phyloP scores from a whole-genome alignment of 1,140 invertebrate genomes.

The Hypothenemus hampei region DNA sequence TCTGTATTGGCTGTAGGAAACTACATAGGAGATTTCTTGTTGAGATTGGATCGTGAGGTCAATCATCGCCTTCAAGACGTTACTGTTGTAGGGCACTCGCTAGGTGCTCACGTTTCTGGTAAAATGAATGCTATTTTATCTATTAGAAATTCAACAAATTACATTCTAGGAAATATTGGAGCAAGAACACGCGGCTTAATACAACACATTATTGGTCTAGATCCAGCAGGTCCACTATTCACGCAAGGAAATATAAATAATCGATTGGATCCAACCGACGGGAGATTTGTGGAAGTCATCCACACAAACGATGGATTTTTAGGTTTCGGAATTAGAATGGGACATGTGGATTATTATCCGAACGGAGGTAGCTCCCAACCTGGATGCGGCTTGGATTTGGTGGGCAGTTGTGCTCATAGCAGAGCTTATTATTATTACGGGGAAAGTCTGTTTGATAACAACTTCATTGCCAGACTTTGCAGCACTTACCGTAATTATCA shows the following conservation, averaged over 20 bases:
- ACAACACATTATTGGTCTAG: slow-evolving; percentile 44
- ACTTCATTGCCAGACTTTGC: slow-evolving; percentile 55
- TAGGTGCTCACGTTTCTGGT: slow-evolving; percentile 64
- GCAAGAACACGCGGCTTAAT: slow-evolving; percentile 43
- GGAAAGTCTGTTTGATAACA: slow-evolving; percentile 26
- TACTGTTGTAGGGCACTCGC: slow-evolving; percentile 61
- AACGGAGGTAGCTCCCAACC: slow-evolving; percentile 64
- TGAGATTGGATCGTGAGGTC: slow-evolving; percentile 45
- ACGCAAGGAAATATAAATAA: slow-evolving; percentile 45
- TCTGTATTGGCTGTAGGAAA: slow-evolving; percentile 51
- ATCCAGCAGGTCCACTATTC: slow-evolving; percentile 54
- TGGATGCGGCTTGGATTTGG: slow-evolving; percentile 55
- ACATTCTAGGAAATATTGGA: slow-evolving; percentile 57
- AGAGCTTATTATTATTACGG: slow-evolving; percentile 54
- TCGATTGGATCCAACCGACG: no score
- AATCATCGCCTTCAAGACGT: slow-evolving; percentile 51
- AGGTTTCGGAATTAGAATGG: slow-evolving; percentile 56
- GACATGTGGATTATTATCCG: slow-evolving; percentile 67
- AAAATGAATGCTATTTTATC: slow-evolving; percentile 12
- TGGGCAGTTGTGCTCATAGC: slow-evolving; percentile 51
- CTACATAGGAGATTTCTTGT: slow-evolving; percentile 50
- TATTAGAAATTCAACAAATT: neutral
- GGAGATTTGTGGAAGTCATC: slow-evolving; percentile 57
- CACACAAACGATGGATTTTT: slow-evolving; percentile 58
- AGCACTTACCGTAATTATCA: slow-evolving; percentile 52